Evolutionary conservation across 2,113 vertebrate species (phyloP), one percentile per base, ranked within the genome.

Genomic region (Lepus timidus): DNA sequence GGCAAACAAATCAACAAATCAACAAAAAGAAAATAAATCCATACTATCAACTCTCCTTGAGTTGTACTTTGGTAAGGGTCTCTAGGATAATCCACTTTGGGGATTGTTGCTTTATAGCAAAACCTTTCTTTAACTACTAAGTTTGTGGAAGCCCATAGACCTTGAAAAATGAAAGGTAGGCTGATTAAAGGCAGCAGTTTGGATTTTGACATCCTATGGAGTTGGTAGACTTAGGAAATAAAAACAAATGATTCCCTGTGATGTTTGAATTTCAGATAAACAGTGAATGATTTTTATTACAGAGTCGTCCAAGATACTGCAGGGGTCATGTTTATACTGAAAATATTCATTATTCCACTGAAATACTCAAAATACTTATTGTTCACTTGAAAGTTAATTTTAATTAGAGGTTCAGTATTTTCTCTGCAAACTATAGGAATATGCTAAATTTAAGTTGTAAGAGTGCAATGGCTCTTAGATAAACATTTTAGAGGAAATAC

Each of bases 291-390:
- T 16, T 79, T 93, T 90, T 93, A 88, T 85, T 71, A 11, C 88
- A 7, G 29, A 81, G n/a, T 22, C 51, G 19, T 68, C 51, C 23
- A 31, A 85, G 44, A 52, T 92, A 83, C 71, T 67, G 4, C n/a
- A 51, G 65, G 51, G 51, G 23, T 36, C 11, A 44, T 75, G 55
- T 68, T 91, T 88, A 71, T 80, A n/a, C 25, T 62, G 49, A 89
- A 58, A 94, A 44, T 75, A 29, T 67, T 81, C 23, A 62, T 71
- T 80, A 5, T 81, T 67, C 62, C 88, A n/a, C 29, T 25, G 79
- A 86, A 94, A 96, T 80, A 44, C 51, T 81, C 62, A 83, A 75
- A 83, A 79, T 85, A 73, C 65, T 90, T 91, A 11, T 90, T 84
- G 19, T 58, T 93, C 12, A 74, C 49, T 31, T 89, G 52, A 88